Conservation (phyloP, 2,888 invertebrate genomes). For the Alcis repandata region DNA sequence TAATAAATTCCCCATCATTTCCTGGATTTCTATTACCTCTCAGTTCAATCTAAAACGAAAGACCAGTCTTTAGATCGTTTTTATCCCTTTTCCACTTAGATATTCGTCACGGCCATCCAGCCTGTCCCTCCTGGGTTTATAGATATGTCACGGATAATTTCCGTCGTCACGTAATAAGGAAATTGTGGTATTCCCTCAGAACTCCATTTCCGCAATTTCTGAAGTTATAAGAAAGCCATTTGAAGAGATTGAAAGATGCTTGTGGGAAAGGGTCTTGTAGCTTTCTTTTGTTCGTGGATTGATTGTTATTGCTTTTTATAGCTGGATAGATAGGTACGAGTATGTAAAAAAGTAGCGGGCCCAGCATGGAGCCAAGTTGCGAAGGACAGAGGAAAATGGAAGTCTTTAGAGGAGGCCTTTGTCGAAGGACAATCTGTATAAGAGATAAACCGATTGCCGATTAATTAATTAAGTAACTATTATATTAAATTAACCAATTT, state of each 20-base stretch:
- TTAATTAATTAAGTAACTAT: too few species aligned
- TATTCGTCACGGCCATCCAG: constrained; percentile 63
- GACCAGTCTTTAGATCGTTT: not conserved
- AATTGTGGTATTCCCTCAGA: constrained; percentile 26
- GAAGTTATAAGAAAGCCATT: constrained; percentile 21
- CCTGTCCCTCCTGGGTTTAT: constrained; percentile 15
- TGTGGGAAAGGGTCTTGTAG: constrained; percentile 10
- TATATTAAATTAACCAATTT: too few species aligned
- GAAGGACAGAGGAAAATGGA: too few species aligned
- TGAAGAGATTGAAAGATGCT: constrained; percentile 24
- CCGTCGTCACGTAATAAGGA: constrained; percentile 20
- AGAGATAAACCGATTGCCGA: too few species aligned
- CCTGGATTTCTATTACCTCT: too few species aligned
- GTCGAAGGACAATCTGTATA: too few species aligned
- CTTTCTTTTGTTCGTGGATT: not conserved
- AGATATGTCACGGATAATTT: constrained; percentile 33
- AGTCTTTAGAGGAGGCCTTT: too few species aligned
- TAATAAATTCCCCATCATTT: too few species aligned
- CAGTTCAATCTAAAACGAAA: too few species aligned
- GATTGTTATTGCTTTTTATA: not conserved
- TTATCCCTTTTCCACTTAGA: constrained; percentile 56
- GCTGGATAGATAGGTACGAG: too few species aligned
- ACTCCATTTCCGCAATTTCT: constrained; percentile 29
- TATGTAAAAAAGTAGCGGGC: too few species aligned
- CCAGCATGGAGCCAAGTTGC: too few species aligned